Percentiles rank a stretch among this genome's conserved stretches.
These are phyloP conservation scores for Elanoides forficatus DNA, from an alignment of 2,113 vertebrate genomes.

Conservation along the genomic window DNA sequence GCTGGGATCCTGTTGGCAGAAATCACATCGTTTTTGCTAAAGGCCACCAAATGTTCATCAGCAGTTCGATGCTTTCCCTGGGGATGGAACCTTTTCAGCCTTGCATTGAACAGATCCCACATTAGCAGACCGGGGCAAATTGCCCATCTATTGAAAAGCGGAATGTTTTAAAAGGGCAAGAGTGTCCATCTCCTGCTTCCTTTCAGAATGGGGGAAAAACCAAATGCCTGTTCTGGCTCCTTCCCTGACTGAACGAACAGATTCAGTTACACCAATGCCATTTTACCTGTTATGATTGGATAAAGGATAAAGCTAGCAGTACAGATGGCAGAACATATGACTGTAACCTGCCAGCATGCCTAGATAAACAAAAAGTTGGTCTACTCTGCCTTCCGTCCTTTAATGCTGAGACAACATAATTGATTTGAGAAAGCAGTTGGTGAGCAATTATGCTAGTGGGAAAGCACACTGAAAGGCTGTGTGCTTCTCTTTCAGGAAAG, in stretches of 20 bases:
- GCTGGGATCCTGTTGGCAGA: slow-evolving; percentile 63
- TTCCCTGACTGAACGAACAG: background rate
- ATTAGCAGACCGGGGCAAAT: slow-evolving; percentile 59
- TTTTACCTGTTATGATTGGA: slow-evolving; percentile 52
- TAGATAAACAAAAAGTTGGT: slow-evolving; percentile 58
- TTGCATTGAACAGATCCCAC: slow-evolving; percentile 57
- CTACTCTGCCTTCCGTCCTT: slow-evolving; percentile 33
- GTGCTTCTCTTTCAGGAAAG: background rate
- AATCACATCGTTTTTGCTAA: slow-evolving; percentile 44
- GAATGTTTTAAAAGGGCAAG: slow-evolving; percentile 63
- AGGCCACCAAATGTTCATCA: slow-evolving; percentile 74
- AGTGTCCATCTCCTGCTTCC: slow-evolving; percentile 48
- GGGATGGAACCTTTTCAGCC: slow-evolving; percentile 72
- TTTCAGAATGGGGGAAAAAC: background rate
- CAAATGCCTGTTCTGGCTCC: slow-evolving; percentile 13
- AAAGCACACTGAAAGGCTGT: background rate
- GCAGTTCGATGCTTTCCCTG: slow-evolving; percentile 43
- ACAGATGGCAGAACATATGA: slow-evolving; percentile 63
- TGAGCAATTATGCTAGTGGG: slow-evolving; percentile 33
- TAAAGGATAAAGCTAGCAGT: slow-evolving; percentile 29
- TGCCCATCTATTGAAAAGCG: slow-evolving; percentile 51
- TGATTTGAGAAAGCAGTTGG: slow-evolving; percentile 57
- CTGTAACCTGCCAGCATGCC: slow-evolving; percentile 57
- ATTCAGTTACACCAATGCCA: slow-evolving; percentile 21
- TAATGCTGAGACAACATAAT: slow-evolving; percentile 56